Evolutionary conservation across 2,888 invertebrate genomes (phyloP).

Genomic region (Ommatoiulus sabulosus): DNA sequence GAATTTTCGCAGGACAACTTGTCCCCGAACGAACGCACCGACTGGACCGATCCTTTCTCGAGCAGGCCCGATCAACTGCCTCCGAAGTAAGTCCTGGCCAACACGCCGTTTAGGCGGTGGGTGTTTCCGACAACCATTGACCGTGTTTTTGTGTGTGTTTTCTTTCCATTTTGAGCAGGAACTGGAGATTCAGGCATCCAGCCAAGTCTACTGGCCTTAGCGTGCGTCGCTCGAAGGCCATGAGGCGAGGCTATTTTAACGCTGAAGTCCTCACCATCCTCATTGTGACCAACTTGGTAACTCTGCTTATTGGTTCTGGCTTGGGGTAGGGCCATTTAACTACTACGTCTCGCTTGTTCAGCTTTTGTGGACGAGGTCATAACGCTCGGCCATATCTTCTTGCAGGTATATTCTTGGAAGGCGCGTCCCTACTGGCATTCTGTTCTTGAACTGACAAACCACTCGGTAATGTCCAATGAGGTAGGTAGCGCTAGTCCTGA

Average conservation of each 20-base stretch:
- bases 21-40: background rate
- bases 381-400: background rate
- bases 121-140: no score
- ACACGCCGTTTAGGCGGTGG: no score
- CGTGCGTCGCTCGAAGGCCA: conserved; percentile 80
- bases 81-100: background rate
- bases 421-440: no score
- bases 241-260: conserved; percentile 85
- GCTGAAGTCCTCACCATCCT: conserved; percentile 91
- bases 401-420: conserved; percentile 22
- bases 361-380: background rate
- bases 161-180: conserved; percentile 70
- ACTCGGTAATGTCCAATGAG: background rate
- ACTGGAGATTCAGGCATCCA: conserved; percentile 88
- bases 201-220: conserved; percentile 64
- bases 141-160: no score
- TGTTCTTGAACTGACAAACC: background rate
- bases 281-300: conserved; percentile 89
- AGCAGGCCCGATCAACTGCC: background rate
- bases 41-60: background rate
- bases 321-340: conserved; percentile 78
- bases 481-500: no score
- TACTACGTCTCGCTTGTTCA: conserved; percentile 57
- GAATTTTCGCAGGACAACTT: background rate
- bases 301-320: conserved; percentile 89